Percentiles rank a stretch among this genome's conserved stretches.
These are phyloP conservation scores for Furnarius figulus DNA, from an alignment of 2,113 vertebrate genomes.

Conservation along the genomic window DNA sequence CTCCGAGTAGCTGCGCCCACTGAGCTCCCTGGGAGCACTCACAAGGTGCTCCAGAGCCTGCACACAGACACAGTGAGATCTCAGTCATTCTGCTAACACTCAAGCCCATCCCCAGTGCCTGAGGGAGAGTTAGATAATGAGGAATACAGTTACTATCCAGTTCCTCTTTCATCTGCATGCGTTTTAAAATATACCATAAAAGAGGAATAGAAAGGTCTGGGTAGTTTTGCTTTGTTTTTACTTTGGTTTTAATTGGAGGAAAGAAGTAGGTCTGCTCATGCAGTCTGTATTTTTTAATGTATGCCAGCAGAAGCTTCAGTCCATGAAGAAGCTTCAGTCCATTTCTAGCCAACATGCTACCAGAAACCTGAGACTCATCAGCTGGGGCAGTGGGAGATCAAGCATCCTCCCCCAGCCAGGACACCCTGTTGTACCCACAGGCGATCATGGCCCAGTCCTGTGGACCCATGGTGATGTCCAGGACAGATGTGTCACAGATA, in stretches of 20 bases:
- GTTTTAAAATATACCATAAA: conserved; percentile 43
- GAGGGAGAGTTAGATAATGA: background rate
- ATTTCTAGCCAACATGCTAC: background rate
- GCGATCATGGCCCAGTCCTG: background rate
- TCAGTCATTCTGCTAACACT: background rate
- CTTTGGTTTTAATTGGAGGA: background rate
- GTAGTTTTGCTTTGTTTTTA: background rate
- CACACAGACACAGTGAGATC: background rate
- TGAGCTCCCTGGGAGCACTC: background rate
- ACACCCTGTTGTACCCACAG: background rate
- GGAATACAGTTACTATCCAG: background rate
- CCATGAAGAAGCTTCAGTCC: background rate
- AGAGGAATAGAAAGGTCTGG: conserved; percentile 58
- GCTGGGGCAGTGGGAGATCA: background rate
- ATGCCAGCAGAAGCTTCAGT: background rate
- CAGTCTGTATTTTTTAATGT: background rate
- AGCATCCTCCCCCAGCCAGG: background rate
- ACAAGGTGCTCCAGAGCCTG: background rate
- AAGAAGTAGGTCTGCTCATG: background rate
- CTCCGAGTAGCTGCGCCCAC: background rate
- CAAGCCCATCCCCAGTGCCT: background rate
- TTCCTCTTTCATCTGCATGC: conserved; percentile 55
- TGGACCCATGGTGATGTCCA: background rate
- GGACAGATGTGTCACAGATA: background rate
- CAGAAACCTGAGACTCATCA: background rate